Evolutionary conservation across 2,888 invertebrate genomes (phyloP), one percentile per base, ranked within the genome.

Genomic region (Apoda limacodes): DNA sequence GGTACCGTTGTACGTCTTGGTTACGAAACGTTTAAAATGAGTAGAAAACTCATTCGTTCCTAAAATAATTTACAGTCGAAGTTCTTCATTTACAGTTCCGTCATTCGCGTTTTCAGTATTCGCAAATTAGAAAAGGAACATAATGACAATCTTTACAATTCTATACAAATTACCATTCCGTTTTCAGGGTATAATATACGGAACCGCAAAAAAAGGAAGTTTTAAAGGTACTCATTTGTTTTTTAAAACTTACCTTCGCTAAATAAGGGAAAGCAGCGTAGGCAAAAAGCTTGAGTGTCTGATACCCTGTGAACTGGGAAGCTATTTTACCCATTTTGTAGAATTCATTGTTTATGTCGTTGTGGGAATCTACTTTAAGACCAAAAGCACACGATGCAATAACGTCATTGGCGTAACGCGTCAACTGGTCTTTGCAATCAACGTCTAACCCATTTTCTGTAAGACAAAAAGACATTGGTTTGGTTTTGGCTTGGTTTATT

Each of bases 321-420:
- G 69, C 53, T 13, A 55, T 53, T 40, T 75, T 78, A 6, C 82
- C 83, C 68, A 70, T 75, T 15, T 48, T 20, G 43, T 78, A 84
- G 51, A 86, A 85, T 24, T 71, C 58, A 42, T 85, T 84, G 1
- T 82, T 52, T 6, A 50, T 60, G 1, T 83, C 61, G 13, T 55
- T 53, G 23, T 82, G 63, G 0, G 85, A 85, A 46, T 86, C 71
- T 13, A 83, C 72, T 43, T 80, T 65, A 2, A 82, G 44, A 0
- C 82, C 82, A 40, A 82, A 82, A 2, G 74, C 80, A 9, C 68
- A 61, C 1, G 72, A 66, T 0, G 82, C 82, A 14, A 83, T 82
- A 1, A 82, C 75, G 39, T 83, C 82, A 39, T 71, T 81, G 1
- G 78, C 52, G 35, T 60, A 75, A 11, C 78, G 55, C 2, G 67